Percentiles rank a stretch among this genome's conserved stretches.
These are phyloP conservation scores for Eptatretus burgeri DNA, from an alignment of 2,113 vertebrate genomes.

Conservation along the genomic window DNA sequence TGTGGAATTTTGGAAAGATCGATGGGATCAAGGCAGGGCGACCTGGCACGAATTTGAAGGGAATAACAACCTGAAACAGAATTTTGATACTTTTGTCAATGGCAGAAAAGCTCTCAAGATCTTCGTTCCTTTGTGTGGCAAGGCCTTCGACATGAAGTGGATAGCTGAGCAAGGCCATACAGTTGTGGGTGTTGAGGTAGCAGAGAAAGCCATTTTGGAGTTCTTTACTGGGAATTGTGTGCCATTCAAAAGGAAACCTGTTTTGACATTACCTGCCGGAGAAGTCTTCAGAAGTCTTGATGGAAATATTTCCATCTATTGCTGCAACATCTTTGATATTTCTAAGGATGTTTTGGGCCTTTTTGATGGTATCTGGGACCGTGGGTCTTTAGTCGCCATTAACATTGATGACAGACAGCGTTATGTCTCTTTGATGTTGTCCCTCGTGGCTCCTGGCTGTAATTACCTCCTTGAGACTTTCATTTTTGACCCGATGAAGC, in stretches of 20 bases:
- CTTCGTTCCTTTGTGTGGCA: conserved; percentile 3
- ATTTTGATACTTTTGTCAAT: neutral
- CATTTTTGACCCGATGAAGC: neutral
- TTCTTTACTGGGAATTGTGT: neutral
- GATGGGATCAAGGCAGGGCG: too few species aligned
- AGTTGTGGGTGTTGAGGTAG: conserved; percentile 1
- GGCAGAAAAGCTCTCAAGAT: neutral
- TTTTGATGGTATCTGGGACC: conserved; percentile 4
- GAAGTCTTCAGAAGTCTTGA: neutral
- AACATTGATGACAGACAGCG: conserved; percentile 2
- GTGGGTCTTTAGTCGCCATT: conserved; percentile 3
- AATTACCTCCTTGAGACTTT: neutral
- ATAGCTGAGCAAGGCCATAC: neutral
- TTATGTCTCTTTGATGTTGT: neutral
- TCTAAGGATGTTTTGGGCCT: neutral
- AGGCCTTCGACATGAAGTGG: conserved; percentile 1
- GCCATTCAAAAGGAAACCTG: neutral
- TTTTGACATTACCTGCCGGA: neutral
- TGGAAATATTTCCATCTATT: neutral
- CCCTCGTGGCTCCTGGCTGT: neutral
- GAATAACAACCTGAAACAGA: neutral
- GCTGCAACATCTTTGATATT: neutral
- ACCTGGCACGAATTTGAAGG: too few species aligned
- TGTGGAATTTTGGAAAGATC: too few species aligned
- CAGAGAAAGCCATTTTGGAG: neutral